Base-by-base conservation (phyloP, 2,888 invertebrate genomes). In the Luffia ferchaultella region DNA sequence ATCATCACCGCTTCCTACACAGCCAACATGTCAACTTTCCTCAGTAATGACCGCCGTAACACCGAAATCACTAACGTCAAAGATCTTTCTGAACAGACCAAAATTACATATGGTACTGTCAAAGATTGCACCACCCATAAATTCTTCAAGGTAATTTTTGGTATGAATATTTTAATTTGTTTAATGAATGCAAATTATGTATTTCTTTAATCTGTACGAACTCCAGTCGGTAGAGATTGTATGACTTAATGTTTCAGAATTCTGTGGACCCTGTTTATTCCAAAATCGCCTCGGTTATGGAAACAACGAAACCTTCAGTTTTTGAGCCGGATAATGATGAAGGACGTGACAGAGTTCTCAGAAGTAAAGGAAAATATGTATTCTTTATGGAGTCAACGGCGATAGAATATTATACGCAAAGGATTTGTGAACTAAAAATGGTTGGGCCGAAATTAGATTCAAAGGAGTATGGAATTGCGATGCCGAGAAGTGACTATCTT, bases 381-480 rank as follows among this genome's bases (percentile, higher is more conserved):
- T 98, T 95, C 69, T 88, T 99, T 54, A 97, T 98, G 95, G 98
- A 98, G 82, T 97, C 96, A 30, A 92, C 96, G 1, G 91, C 93
- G 18, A 90, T 98, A 60, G 96, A 98, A 70, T 99, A 97, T 75
- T 91, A 89, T 59, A 90, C 89, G 55, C 91, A 94, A 68, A 85
- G 92, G 55, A 86, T 92, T 63, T 96, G 96, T 69, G 88, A 92
- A 53, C 86, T 97, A 53, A 91, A 86, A 53, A 90, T 91, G 84
- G 89, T 93, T 30, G 94, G 96, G 1, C 86, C 88, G 7, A 87
- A 90, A 60, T 84, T 97, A 50, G 96, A 97, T 67, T 91, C 92
- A 46, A 97, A 83, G 52, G 77, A 76, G 89, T 95, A 94, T 63
- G 95, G 94, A 19, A 93, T 95, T 50, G 95, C 93, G 2, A 89